Conservation (phyloP, 2,888 invertebrate species). For the Augochlorella aurata region DNA sequence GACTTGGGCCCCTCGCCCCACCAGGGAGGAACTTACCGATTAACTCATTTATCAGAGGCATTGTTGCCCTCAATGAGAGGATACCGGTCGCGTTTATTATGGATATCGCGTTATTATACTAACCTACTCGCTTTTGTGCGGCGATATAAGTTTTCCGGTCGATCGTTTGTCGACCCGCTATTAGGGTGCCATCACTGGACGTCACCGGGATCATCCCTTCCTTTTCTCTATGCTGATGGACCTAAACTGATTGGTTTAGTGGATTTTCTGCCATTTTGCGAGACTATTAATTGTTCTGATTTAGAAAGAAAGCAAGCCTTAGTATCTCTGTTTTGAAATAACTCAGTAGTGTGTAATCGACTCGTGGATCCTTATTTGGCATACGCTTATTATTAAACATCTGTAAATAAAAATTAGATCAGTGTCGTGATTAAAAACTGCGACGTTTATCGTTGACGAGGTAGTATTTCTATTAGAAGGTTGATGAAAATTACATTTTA, state of each 20-base stretch:
- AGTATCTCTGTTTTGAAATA: too few relatives aligned
- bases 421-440: neutral
- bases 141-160: slow-evolving; percentile 72
- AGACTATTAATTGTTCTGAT: neutral
- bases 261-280: neutral
- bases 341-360: neutral
- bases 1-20: slow-evolving; percentile 58
- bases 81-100: slow-evolving; percentile 73
- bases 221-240: neutral
- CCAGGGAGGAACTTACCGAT: slow-evolving; percentile 81
- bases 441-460: neutral
- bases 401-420: neutral
- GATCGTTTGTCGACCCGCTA: slow-evolving; percentile 39
- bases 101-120: slow-evolving; percentile 76
- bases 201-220: slow-evolving; percentile 18
- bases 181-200: slow-evolving; percentile 20
- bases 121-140: slow-evolving; percentile 71
- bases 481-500: neutral
- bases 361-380: neutral
- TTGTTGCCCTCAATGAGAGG: slow-evolving; percentile 81
- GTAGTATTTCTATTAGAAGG: neutral
- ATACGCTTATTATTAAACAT: neutral
- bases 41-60: slow-evolving; percentile 81
- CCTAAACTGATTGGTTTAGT: neutral
- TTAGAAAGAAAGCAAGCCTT: neutral